Evolutionary conservation across 2,888 invertebrate species (phyloP).

Genomic region (Mesorhabditis spiculigera): DNA sequence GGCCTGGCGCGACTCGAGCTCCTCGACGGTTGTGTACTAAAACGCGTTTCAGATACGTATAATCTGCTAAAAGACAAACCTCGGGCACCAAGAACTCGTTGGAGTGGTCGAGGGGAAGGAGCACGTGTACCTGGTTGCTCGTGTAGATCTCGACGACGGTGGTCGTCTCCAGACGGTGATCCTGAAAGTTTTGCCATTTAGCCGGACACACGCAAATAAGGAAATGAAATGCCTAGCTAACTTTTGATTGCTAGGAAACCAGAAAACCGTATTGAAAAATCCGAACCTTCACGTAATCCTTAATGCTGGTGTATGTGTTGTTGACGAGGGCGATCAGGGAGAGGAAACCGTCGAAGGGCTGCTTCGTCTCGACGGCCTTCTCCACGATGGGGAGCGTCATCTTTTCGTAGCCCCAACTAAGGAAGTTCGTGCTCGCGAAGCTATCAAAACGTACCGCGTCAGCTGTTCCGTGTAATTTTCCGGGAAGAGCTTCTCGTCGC

Average conservation of each 20-base stretch:
- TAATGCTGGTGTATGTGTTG: conserved; percentile 30
- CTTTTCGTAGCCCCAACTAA: conserved; percentile 39
- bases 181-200: conserved; percentile 9
- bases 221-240: background rate
- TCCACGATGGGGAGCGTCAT: conserved; percentile 32
- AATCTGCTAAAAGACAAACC: conserved; percentile 18
- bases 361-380: conserved; percentile 32
- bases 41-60: background rate
- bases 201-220: background rate
- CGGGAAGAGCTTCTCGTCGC: conserved; percentile 24
- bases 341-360: conserved; percentile 25
- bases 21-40: conserved; percentile 31
- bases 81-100: conserved; percentile 48
- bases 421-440: too few species aligned
- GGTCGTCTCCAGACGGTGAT: conserved; percentile 25
- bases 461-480: conserved; percentile 36
- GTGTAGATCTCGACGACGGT: conserved; percentile 36
- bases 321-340: conserved; percentile 34
- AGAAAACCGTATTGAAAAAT: background rate
- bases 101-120: conserved; percentile 42
- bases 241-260: too few species aligned
- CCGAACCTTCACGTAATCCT: conserved; percentile 28
- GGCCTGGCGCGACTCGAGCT: conserved; percentile 34
- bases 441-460: conserved; percentile 16
- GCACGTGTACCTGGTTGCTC: conserved; percentile 27